Evolutionary conservation across 2,113 vertebrate genomes (phyloP), one percentile per base, ranked within the genome.

Genomic region (Gavialis gangeticus): DNA sequence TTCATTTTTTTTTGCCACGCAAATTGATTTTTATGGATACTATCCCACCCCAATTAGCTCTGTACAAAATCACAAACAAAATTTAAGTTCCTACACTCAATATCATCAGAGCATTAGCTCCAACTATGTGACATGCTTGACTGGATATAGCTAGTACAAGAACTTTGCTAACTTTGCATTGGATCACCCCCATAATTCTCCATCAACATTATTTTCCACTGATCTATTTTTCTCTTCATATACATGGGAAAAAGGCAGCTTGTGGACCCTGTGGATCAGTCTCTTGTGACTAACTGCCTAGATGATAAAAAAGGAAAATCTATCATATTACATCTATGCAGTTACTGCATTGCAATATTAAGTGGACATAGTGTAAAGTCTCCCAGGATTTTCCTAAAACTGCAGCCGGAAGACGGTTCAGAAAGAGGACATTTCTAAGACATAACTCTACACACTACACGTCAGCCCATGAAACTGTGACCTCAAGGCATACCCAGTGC

Each of bases 161-260:
- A 87, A 79, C 63, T 30, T 25, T 57, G 1, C 75, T 54, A 12
- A 73, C 3, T 9, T 12, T 5, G 83, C 84, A 13, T 34, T 6
- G 60, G 13, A 46, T 14, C 84, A 0, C 22, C 3, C 5, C 84
- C 34, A 0, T 3, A 17, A 78, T 5, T 82, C 73, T 27, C 87
- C 85, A 21, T 0, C 62, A 1, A 0, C 0, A 37, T n/a, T 12
- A n/a, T 34, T 28, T 13, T 9, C 37, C 78, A 60, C 75, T 0
- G 0, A 73, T 87, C 5, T 0, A 1, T 19, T 34, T 67, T 10
- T 64, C 0, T 0, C 82, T 37, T 56, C 10, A 3, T 3, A 6
- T 34, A 2, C 1, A 28, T 0, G 1, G 90, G 0, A 34, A 57
- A 81, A 82, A 6, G 0, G 87, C 90, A 37, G 17, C 21, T 3